Evolutionary conservation across 2,888 invertebrate genomes (phyloP).

Genomic region (Drosophila mimetica): DNA sequence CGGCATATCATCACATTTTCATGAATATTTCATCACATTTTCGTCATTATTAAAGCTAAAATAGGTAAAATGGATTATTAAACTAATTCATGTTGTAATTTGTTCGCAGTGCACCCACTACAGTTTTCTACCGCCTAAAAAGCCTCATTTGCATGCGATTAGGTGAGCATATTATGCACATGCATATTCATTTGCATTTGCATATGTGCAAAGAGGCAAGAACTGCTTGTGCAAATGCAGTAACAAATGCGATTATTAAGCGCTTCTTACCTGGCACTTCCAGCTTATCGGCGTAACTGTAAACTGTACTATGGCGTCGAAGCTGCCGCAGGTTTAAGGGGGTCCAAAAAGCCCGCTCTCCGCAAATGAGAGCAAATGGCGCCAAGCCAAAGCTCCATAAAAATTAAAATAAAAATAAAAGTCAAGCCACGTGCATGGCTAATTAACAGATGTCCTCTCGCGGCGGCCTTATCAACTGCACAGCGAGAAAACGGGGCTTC

Average conservation of each 20-base stretch:
- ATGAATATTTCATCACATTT: too few relatives aligned
- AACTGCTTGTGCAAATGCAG: background rate
- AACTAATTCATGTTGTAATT: background rate
- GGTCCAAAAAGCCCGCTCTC: slow-evolving; percentile 1
- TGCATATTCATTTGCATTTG: slow-evolving; percentile 23
- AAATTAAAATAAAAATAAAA: background rate
- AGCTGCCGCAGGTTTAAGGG: background rate
- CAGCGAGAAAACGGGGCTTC: background rate
- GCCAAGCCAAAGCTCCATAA: slow-evolving; percentile 40
- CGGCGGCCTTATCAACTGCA: slow-evolving; percentile 17
- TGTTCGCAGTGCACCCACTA: background rate
- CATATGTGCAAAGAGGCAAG: slow-evolving; percentile 6
- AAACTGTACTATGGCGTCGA: background rate
- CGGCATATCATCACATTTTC: too few relatives aligned
- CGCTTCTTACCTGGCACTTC: slow-evolving; percentile 19
- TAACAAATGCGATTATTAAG: slow-evolving; percentile 22
- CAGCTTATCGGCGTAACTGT: slow-evolving; percentile 28
- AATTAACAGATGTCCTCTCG: slow-evolving; percentile 48
- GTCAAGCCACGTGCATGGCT: slow-evolving; percentile 53
- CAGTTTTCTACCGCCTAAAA: background rate
- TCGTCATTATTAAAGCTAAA: background rate
- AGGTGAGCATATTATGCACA: slow-evolving; percentile 42
- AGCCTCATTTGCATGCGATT: slow-evolving; percentile 59
- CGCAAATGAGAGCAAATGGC: slow-evolving; percentile 23
- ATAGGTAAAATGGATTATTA: background rate